Evolutionary conservation across 2,113 vertebrate genomes (phyloP).

Genomic region (Alosa alosa): DNA sequence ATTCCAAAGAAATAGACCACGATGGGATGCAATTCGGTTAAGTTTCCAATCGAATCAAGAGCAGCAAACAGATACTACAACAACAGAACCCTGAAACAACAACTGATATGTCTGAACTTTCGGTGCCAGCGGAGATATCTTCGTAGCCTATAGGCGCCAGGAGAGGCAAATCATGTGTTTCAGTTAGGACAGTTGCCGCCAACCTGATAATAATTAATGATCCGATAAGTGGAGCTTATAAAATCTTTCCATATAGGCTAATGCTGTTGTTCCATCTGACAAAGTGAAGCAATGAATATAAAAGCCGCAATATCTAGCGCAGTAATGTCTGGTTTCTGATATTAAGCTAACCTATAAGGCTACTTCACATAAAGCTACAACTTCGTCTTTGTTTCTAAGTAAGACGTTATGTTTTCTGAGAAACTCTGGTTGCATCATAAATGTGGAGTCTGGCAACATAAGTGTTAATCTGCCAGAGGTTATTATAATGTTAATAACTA

Average conservation of each 20-base stretch:
- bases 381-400: neutral
- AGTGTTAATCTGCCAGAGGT: neutral
- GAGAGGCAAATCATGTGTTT: neutral
- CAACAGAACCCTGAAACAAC: neutral
- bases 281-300: neutral
- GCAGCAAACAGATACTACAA: neutral
- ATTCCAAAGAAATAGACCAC: neutral
- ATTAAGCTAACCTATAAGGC: neutral
- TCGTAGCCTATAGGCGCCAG: neutral
- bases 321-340: neutral
- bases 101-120: neutral
- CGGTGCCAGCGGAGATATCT: neutral
- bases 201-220: slow-evolving; percentile 2
- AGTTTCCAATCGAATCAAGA: neutral
- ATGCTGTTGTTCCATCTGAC: neutral
- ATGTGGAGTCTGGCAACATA: neutral
- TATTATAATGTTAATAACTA: neutral
- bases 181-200: neutral
- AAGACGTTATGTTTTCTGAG: neutral
- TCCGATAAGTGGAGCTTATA: neutral
- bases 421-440: neutral
- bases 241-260: neutral
- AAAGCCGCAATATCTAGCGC: neutral
- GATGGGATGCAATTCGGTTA: neutral
- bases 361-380: neutral